Evolutionary conservation across 2,113 vertebrate species (phyloP).

Genomic region (Bambusicola thoracicus): DNA sequence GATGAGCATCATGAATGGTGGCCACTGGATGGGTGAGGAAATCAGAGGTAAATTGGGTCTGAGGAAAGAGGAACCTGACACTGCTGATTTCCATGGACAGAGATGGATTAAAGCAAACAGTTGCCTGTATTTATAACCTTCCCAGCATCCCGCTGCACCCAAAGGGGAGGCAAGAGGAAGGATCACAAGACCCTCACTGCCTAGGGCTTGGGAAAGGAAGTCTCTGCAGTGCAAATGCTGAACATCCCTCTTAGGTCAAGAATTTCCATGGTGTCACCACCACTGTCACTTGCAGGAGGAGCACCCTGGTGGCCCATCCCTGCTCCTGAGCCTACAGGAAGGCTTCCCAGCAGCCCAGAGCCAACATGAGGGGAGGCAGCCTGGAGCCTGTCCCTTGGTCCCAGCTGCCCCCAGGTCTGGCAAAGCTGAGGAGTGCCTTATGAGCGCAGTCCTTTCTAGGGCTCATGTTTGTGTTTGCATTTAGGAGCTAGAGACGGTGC

Average conservation of each 20-base stretch:
- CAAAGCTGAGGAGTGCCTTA: slow-evolving; percentile 18
- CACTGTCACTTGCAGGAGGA: not conserved
- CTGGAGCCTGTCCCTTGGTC: not conserved
- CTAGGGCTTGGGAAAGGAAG: slow-evolving; percentile 72
- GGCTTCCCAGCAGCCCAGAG: not conserved
- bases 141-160: not conserved
- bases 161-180: slow-evolving; percentile 37
- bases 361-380: not conserved
- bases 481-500: slow-evolving; percentile 59
- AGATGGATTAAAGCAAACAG: slow-evolving; percentile 42
- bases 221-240: slow-evolving; percentile 40
- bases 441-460: not conserved
- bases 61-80: slow-evolving; percentile 20
- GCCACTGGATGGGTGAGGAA: slow-evolving; percentile 1
- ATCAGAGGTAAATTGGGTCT: slow-evolving; percentile 33
- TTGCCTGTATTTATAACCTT: slow-evolving; percentile 63
- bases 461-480: slow-evolving; percentile 60
- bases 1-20: slow-evolving; percentile 44
- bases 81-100: not conserved
- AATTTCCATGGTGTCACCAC: slow-evolving; percentile 63
- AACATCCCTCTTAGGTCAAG: not conserved
- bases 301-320: not conserved
- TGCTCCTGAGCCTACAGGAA: not conserved
- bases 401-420: not conserved
- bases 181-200: slow-evolving; percentile 65